Evolutionary conservation across 1,140 invertebrate species (phyloP).

Genomic region (Heliconius nattereri): DNA sequence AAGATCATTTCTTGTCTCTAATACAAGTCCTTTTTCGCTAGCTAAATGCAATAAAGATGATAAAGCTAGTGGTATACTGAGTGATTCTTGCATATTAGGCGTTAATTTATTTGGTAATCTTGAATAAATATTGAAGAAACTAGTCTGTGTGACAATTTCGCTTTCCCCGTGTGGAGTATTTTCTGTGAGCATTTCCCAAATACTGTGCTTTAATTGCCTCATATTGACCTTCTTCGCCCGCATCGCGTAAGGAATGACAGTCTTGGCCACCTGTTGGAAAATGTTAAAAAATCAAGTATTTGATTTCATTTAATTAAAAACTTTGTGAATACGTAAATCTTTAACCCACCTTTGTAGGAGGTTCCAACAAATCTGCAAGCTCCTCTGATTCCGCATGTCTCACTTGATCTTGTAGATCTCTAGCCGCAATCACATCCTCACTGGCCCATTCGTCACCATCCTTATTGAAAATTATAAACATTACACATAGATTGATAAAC

Average conservation of each 20-base stretch:
- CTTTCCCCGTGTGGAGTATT: constrained; percentile 60
- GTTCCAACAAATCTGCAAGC: constrained; percentile 71
- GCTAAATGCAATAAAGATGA: constrained; percentile 89
- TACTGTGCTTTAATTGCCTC: constrained; percentile 86
- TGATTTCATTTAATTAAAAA: no score
- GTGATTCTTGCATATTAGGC: constrained; percentile 84
- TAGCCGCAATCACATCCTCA: constrained; percentile 69
- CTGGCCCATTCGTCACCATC: constrained; percentile 71
- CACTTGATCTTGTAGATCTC: constrained; percentile 65
- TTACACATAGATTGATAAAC: background rate
- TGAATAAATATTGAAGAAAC: constrained; percentile 82
- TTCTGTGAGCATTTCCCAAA: constrained; percentile 84
- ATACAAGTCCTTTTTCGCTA: constrained; percentile 85
- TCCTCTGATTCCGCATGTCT: constrained; percentile 48
- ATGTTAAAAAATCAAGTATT: no score
- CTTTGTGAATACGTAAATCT: background rate
- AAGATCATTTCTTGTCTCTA: constrained; percentile 67
- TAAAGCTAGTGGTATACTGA: constrained; percentile 88
- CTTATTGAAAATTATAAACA: constrained; percentile 40
- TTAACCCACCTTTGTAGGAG: constrained; percentile 57
- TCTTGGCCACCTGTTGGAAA: constrained; percentile 82
- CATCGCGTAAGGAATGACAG: constrained; percentile 87
- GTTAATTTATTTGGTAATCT: constrained; percentile 83
- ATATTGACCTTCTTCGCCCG: constrained; percentile 91
- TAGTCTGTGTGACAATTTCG: constrained; percentile 61